phyloP scores from a whole-genome alignment of 2,888 invertebrate genomes.

The Selenia dentaria region DNA sequence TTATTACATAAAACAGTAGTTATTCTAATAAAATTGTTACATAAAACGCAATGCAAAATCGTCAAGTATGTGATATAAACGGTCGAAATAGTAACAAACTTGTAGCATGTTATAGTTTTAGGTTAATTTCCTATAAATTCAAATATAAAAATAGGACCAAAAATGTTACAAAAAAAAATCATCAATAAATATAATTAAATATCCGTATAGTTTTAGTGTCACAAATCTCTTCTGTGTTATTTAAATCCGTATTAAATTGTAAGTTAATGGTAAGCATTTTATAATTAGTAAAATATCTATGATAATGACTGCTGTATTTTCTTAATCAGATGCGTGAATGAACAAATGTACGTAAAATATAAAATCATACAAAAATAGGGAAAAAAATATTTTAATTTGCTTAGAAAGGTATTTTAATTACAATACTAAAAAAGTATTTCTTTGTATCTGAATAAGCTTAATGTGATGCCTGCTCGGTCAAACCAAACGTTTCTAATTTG shows the following conservation, averaged over 20 bases:
- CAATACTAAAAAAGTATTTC: too few species aligned
- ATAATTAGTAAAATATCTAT: slow-evolving; percentile 49
- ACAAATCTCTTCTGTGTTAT: slow-evolving; percentile 62
- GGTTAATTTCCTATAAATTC: slow-evolving; percentile 35
- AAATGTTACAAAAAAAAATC: slow-evolving; percentile 38
- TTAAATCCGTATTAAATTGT: slow-evolving; percentile 38
- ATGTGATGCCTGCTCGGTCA: too few species aligned
- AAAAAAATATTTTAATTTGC: too few species aligned
- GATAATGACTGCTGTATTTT: slow-evolving; percentile 43
- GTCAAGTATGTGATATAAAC: slow-evolving; percentile 63
- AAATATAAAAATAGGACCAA: slow-evolving; percentile 54
- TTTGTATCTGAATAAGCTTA: too few species aligned
- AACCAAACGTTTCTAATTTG: too few species aligned
- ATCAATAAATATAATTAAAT: slow-evolving; percentile 38
- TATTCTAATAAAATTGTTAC: slow-evolving; percentile 23
- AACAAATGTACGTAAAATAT: too few species aligned
- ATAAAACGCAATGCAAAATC: slow-evolving; percentile 36
- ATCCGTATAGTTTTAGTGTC: slow-evolving; percentile 43
- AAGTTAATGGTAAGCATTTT: slow-evolving; percentile 54
- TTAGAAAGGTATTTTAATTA: too few species aligned
- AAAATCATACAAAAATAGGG: too few species aligned
- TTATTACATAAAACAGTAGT: neutral
- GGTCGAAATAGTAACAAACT: slow-evolving; percentile 44
- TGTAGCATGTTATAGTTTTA: slow-evolving; percentile 43
- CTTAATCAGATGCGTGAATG: slow-evolving; percentile 35